Percentiles rank a stretch among this genome's conserved stretches.
phyloP scores from a whole-genome alignment of 2,113 vertebrate species.

The Psammodynastes pulverulentus region DNA sequence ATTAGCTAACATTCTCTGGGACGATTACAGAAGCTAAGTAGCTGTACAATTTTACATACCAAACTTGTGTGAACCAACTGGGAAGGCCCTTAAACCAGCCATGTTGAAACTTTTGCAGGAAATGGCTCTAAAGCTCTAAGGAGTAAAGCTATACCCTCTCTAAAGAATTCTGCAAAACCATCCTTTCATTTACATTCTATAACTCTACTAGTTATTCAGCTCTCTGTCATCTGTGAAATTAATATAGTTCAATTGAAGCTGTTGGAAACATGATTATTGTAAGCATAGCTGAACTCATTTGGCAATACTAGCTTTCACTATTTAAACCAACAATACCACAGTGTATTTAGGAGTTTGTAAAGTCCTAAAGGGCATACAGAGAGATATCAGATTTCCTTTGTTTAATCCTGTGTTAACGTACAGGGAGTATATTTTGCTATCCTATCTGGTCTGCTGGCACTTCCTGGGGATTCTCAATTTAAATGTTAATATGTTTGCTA shows the following conservation, averaged over 20 bases:
- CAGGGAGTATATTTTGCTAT: not conserved
- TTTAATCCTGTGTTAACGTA: not conserved
- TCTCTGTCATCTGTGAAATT: not conserved
- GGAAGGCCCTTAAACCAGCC: not conserved
- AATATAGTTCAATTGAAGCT: not conserved
- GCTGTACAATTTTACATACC: not conserved
- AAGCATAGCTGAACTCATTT: not conserved
- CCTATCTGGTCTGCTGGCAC: not conserved
- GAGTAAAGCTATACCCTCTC: not conserved
- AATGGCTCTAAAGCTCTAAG: not conserved
- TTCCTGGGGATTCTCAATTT: not conserved
- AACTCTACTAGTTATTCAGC: not conserved
- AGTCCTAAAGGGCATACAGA: not conserved
- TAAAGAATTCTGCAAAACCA: not conserved
- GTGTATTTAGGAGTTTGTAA: not conserved
- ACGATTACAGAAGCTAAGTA: not conserved
- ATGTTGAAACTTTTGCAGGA: not conserved
- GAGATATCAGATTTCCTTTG: not conserved
- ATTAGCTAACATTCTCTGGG: not conserved
- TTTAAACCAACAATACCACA: not conserved
- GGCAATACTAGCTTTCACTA: not conserved
- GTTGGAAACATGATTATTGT: not conserved
- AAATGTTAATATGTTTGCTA: constrained; percentile 13
- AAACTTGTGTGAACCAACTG: not conserved
- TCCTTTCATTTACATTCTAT: not conserved